Percentiles rank a stretch among this genome's conserved stretches.
Conservation (phyloP, 2,113 vertebrate species). For the Dasyprocta punctata region DNA sequence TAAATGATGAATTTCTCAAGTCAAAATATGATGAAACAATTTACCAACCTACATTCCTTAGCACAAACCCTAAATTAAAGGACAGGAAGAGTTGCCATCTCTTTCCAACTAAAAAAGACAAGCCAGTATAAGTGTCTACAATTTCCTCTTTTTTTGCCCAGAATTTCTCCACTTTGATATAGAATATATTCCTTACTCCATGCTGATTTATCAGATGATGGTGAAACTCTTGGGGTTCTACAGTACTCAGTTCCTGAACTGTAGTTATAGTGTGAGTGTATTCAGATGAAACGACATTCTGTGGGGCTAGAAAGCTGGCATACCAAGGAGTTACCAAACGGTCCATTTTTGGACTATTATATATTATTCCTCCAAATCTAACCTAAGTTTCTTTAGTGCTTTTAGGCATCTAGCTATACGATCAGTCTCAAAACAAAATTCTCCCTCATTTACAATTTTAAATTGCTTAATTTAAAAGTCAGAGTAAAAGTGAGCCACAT, state of each 20-base stretch:
- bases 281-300: not conserved
- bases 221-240: not conserved
- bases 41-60: not conserved
- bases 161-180: not conserved
- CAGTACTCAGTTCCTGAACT: not conserved
- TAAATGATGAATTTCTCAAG: not conserved
- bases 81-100: not conserved
- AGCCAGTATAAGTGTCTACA: not conserved
- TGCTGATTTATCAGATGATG: not conserved
- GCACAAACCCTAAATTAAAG: not conserved
- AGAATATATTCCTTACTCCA: not conserved
- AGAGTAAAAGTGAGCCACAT: slow-evolving; percentile 80
- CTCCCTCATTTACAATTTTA: slow-evolving; percentile 66
- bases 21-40: not conserved
- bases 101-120: not conserved
- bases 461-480: slow-evolving; percentile 77
- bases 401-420: slow-evolving; percentile 27
- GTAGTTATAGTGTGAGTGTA: not conserved
- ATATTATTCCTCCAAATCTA: not conserved
- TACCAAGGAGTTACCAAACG: not conserved
- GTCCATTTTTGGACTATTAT: not conserved
- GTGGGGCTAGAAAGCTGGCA: not conserved
- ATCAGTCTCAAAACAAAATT: slow-evolving; percentile 47
- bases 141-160: not conserved
- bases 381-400: not conserved